Percentiles rank a stretch among this genome's conserved stretches.
These are phyloP conservation scores for Trichonephila inaurata DNA, from an alignment of 1,140 invertebrate species.

Conservation along the genomic window DNA sequence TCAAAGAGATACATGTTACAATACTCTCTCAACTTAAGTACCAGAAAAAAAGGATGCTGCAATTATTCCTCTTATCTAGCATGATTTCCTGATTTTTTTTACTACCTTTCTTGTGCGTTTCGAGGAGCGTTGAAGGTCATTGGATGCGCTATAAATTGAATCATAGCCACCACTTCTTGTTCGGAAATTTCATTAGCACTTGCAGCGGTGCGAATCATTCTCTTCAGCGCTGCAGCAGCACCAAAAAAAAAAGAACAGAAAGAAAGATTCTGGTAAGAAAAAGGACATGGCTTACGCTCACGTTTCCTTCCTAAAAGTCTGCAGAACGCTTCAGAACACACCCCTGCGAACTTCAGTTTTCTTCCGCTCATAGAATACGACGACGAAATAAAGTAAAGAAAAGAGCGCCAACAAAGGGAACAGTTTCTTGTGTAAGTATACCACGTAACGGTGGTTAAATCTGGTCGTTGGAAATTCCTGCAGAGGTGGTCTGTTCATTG, in stretches of 20 bases:
- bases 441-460: slow-evolving; percentile 72
- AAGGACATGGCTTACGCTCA: not conserved
- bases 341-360: slow-evolving; percentile 30
- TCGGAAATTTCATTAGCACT: slow-evolving; percentile 46
- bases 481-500: slow-evolving; percentile 56
- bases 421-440: slow-evolving; percentile 40
- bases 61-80: not conserved
- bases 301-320: not conserved
- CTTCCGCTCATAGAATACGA: slow-evolving; percentile 41
- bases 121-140: not conserved
- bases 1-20: too few species aligned
- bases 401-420: slow-evolving; percentile 1
- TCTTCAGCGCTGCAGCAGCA: not conserved
- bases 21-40: not conserved
- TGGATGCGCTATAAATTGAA: slow-evolving; percentile 3
- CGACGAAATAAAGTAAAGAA: not conserved
- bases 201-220: not conserved
- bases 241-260: not conserved
- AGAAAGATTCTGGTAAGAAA: slow-evolving; percentile 19
- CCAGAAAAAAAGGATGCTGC: not conserved
- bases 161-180: slow-evolving; percentile 17
- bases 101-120: not conserved
- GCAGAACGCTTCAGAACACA: slow-evolving; percentile 46
- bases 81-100: not conserved
- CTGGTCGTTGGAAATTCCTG: slow-evolving; percentile 68